Evolutionary conservation across 1,140 invertebrate genomes (phyloP), one percentile per base, ranked within the genome.

Genomic region (Microplitis mediator): DNA sequence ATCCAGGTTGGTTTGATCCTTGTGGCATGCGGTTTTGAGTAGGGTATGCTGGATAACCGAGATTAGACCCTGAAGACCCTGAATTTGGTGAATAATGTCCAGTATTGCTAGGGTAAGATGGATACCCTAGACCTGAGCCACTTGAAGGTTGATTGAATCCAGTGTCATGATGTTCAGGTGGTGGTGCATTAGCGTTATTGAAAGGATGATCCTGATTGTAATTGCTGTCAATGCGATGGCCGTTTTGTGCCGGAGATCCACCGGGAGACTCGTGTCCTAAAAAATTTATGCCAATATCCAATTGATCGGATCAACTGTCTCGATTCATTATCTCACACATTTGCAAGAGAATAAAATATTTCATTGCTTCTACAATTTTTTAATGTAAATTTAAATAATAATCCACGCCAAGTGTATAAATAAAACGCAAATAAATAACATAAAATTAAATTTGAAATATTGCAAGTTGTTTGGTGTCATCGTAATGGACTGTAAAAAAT

Each of bases 191-290:
- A 1, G 85, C 84, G 68, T 86, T 84, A 16, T 80, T 80, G 56
- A 81, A 86, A 0, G 85, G 85, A 75, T 60, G 58, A 14, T 74
- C 66, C 4, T 75, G 74, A 69, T 77, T 50, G 39, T 65, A 58
- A 65, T 65, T 76, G 75, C 45, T 62, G 74, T 35, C 50, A 52
- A 60, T 74, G 6, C 72, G 77, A 4, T 86, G 82, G 13, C 85
- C 85, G 45, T 86, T 86, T 23, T 23, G 23, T 31, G 84, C 79
- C 14, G 78, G 76, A 0, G 81, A 80, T 9, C 84, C 77, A 6
- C 85, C 85, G 5, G 85, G 80, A 6, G 85, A 86, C 14, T 86
- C 83, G 72, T 80, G 85, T 65, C 78, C 86, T 87, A 81, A 69
- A 87, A 86, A 80, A 72, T 64, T 62, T 35, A 34, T 34, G 16